Percentiles rank a stretch among this genome's conserved stretches.
These are phyloP conservation scores for Xanthorhoe spadicearia DNA, from an alignment of 2,888 invertebrate genomes.

Conservation along the genomic window DNA sequence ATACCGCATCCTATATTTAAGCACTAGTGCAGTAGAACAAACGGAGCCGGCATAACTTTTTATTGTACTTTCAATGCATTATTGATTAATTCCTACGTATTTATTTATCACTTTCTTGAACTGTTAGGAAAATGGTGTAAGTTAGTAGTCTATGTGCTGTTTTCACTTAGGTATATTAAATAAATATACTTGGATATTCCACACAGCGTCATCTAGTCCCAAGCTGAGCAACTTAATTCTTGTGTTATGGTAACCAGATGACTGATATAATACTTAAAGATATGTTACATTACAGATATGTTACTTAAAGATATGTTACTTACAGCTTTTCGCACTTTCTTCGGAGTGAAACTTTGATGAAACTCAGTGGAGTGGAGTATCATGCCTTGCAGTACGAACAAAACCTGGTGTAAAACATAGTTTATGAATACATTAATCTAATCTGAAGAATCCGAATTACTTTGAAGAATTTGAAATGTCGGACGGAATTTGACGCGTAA, in stretches of 20 bases:
- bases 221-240: no score
- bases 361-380: no score
- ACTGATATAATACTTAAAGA: no score
- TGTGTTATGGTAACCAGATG: no score
- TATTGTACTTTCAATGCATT: conserved; percentile 43
- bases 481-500: conserved; percentile 26
- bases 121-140: neutral
- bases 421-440: neutral
- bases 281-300: no score
- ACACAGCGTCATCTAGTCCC: no score
- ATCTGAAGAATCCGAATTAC: conserved; percentile 21
- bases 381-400: neutral
- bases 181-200: no score
- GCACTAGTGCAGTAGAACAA: conserved; percentile 57
- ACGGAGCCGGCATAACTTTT: conserved; percentile 48
- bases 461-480: conserved; percentile 27
- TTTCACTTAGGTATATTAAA: no score
- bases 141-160: neutral
- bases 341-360: no score
- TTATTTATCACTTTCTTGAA: conserved; percentile 39
- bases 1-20: conserved; percentile 63
- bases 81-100: conserved; percentile 35
- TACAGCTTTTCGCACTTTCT: no score
- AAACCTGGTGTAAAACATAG: neutral
- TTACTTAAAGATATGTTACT: no score